Base-by-base conservation (phyloP, 1,140 invertebrate species). In the Scaptomyza hsui region DNA sequence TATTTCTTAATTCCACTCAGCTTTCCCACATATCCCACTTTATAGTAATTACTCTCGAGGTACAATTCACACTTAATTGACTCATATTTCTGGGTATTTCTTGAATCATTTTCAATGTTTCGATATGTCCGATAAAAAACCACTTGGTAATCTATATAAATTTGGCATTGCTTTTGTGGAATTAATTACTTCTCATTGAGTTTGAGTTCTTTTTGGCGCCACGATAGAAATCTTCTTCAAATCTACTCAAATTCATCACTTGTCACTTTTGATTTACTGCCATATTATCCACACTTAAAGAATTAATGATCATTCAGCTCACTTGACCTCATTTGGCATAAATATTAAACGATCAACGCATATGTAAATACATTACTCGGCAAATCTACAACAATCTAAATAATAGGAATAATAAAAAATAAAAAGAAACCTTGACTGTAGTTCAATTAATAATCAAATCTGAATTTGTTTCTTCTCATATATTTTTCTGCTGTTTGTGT, bases 361-460 rank as follows among this genome's bases (percentile, higher is more conserved):
- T 53, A 69, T 71, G 68, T 71, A 71, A 65, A 51, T 51, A 49
- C 52, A 71, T 57, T 71, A 71, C 47, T 35, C 45, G 18, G 44
- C 37, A 35, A 19, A 47, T 49, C 55, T 44, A 44, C 49, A 49
- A 26, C 48, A 37, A 59, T n/a, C 21, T 19, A 13, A 63, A 63
- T 32, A 55, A 41, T 29, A 55, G 61, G 15, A 57, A 49, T 53
- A 32, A 45, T 53, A 45, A 62, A 37, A 61, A 53, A 19, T 57
- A 29, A 52, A 53, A 16, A 53, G 47, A 75, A 68, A 64, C 81
- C 81, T 85, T 85, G 81, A 74, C 77, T 86, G 48, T 71, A 32
- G 81, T 86, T 85, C 81, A 85, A 77, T 85, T 85, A 81, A 77
- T 86, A 86, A 83, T 80, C 79, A 73, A 76, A 80, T 86, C 68